Evolutionary conservation across 1,140 invertebrate species (phyloP), one percentile per base, ranked within the genome.

Genomic region (Coenobita brevimanus): DNA sequence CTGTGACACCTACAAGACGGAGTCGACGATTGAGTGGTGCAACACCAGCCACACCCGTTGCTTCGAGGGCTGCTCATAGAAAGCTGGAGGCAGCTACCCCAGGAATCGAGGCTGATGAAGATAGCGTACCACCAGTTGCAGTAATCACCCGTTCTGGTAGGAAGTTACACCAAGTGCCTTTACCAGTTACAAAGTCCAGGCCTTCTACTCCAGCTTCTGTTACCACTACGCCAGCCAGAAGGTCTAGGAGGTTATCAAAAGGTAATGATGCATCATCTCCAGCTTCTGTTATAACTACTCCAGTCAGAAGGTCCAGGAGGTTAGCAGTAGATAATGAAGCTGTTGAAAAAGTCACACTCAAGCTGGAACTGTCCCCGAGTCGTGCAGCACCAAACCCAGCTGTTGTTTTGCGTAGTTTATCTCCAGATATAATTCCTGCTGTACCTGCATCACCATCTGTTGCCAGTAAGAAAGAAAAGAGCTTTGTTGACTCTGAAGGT

Each of bases 71-170:
- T n/a, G n/a, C n/a, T n/a, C n/a, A n/a, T n/a, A n/a, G n/a, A n/a
- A 17, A 50, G 46, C 6, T 50, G 46, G 46, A 8, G 46, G 17
- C 46, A 8, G 6, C 46, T 50, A 33, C 67, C n/a, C n/a, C 27
- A 71, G 67, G 10, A 30, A 38, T n/a, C 67, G 33, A 3, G 27
- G 38, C 67, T 3, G 67, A 30, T 27, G 67, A 71, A 27, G 67
- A 27, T 4, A 30, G n/a, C 13, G n/a, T 33, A 38, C 17, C 67
- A 0, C 67, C 67, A 33, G 67, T 17, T n/a, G n/a, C n/a, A 17
- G 27, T 33, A 17, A 27, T 85, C 10, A 76, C 82, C 21, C 62
- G 82, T 24, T 85, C 82, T 21, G 82, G 82, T 30, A 76, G 82
- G 15, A 85, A 85, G 71, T 30, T 85, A 6, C 54, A 21, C 24